Conservation (phyloP, 2,888 invertebrate species). For the Ochlodes sylvanus region DNA sequence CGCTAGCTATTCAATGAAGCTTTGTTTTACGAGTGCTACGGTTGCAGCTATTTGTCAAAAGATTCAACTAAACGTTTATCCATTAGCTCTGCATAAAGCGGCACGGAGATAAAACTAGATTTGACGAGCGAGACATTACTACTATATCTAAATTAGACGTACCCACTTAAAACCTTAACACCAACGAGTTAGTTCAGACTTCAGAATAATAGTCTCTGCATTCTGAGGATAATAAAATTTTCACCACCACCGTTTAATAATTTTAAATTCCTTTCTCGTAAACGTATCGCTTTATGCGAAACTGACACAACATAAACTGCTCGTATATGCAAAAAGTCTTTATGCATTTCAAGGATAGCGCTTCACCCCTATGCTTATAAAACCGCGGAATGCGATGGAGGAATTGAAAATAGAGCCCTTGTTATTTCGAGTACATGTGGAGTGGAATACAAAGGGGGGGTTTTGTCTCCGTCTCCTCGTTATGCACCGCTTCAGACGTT, state of each 20-base stretch:
- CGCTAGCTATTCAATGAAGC: slow-evolving; percentile 59
- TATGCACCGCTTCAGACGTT: slow-evolving; percentile 75
- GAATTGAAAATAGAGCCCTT: slow-evolving; percentile 83
- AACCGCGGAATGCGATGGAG: slow-evolving; percentile 61
- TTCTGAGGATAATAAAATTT: slow-evolving; percentile 6
- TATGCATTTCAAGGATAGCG: slow-evolving; percentile 66
- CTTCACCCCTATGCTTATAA: slow-evolving; percentile 57
- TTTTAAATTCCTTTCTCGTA: slow-evolving; percentile 55
- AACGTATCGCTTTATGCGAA: slow-evolving; percentile 54
- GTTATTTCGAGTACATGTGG: slow-evolving; percentile 80
- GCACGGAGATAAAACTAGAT: slow-evolving; percentile 41
- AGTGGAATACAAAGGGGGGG: slow-evolving; percentile 78
- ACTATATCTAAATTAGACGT: slow-evolving; percentile 7
- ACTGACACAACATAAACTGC: slow-evolving; percentile 58
- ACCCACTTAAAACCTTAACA: neutral
- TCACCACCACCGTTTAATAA: slow-evolving; percentile 40
- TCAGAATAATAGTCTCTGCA: neutral
- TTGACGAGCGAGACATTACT: slow-evolving; percentile 38
- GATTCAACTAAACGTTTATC: slow-evolving; percentile 65
- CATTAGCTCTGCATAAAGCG: slow-evolving; percentile 60
- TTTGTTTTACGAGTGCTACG: slow-evolving; percentile 65
- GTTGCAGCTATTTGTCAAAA: slow-evolving; percentile 68
- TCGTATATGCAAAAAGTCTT: slow-evolving; percentile 67
- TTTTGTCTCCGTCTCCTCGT: slow-evolving; percentile 78
- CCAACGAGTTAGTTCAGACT: neutral